Percentiles rank a stretch among this genome's conserved stretches.
Evolutionary conservation across 1,140 invertebrate genomes (phyloP).

Genomic region (Limonius californicus): DNA sequence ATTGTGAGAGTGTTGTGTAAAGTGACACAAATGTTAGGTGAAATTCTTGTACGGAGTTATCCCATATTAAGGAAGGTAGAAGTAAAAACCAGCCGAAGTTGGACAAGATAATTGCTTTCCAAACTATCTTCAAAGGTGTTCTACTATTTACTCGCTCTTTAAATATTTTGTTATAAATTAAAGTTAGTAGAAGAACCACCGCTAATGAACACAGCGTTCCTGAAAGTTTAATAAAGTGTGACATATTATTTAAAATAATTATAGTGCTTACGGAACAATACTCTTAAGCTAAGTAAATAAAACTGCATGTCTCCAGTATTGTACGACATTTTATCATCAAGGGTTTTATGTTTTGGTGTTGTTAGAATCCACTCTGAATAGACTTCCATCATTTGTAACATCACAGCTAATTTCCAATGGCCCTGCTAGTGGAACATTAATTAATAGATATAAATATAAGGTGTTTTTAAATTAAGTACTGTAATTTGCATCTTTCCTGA

Average conservation of each 20-base stretch:
- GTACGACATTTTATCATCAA: conserved; percentile 41
- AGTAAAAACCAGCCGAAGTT: conserved; percentile 50
- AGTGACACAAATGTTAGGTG: conserved; percentile 40
- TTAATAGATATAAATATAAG: background rate
- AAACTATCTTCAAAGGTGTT: conserved; percentile 16
- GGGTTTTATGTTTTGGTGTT: background rate
- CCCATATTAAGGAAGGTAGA: conserved; percentile 52
- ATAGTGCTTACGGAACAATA: conserved; percentile 24
- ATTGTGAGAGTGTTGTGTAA: conserved; percentile 43
- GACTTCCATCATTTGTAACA: conserved; percentile 57
- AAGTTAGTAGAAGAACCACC: conserved; percentile 34
- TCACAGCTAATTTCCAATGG: conserved; percentile 59
- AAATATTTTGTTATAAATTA: conserved; percentile 28
- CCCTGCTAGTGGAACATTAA: too few relatives aligned
- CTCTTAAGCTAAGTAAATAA: conserved; percentile 28
- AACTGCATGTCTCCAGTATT: conserved; percentile 37
- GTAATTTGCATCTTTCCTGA: too few relatives aligned
- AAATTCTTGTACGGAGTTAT: conserved; percentile 44
- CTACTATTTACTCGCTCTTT: background rate
- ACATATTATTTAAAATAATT: conserved; percentile 1
- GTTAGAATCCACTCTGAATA: conserved; percentile 53
- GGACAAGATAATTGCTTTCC: conserved; percentile 49
- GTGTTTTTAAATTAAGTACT: background rate
- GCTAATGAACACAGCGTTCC: conserved; percentile 32
- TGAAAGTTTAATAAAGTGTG: conserved; percentile 23